These are phyloP conservation scores for Phymorhynchus buccinoides DNA, from an alignment of 1,140 invertebrate genomes.

Conservation along the genomic window DNA sequence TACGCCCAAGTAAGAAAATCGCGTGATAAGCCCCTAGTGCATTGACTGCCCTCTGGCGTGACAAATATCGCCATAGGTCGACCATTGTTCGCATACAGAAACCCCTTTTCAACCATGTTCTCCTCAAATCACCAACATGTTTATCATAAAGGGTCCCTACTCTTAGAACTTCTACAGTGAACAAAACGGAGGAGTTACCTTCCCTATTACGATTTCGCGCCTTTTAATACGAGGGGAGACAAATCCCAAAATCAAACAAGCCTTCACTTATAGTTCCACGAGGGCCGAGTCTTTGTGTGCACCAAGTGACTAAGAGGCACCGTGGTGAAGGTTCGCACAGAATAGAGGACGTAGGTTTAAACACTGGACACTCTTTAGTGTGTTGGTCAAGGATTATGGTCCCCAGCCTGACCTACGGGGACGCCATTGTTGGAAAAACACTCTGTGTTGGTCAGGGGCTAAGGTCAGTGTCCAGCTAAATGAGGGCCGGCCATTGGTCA, in stretches of 20 bases:
- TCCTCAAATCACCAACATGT: neutral
- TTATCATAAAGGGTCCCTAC: slow-evolving; percentile 14
- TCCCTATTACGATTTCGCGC: slow-evolving; percentile 24
- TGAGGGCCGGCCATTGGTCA: neutral
- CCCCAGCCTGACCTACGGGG: neutral
- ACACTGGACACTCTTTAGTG: neutral
- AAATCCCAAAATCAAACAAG: slow-evolving; percentile 19
- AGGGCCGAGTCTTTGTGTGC: neutral
- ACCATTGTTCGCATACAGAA: no score
- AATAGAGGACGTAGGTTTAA: neutral
- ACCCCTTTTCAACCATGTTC: no score
- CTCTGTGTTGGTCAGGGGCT: neutral
- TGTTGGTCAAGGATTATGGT: slow-evolving; percentile 25
- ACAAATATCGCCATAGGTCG: no score
- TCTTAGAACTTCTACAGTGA: neutral
- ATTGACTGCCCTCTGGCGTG: no score
- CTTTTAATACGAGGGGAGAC: neutral
- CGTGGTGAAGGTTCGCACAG: neutral
- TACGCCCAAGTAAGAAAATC: no score
- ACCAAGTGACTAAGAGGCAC: neutral
- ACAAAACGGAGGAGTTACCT: neutral
- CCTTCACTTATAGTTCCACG: neutral
- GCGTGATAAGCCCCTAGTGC: no score
- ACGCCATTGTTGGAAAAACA: neutral
- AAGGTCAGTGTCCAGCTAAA: slow-evolving; percentile 20